Base-by-base conservation (phyloP, 2,113 vertebrate genomes). In the Passer montanus region DNA sequence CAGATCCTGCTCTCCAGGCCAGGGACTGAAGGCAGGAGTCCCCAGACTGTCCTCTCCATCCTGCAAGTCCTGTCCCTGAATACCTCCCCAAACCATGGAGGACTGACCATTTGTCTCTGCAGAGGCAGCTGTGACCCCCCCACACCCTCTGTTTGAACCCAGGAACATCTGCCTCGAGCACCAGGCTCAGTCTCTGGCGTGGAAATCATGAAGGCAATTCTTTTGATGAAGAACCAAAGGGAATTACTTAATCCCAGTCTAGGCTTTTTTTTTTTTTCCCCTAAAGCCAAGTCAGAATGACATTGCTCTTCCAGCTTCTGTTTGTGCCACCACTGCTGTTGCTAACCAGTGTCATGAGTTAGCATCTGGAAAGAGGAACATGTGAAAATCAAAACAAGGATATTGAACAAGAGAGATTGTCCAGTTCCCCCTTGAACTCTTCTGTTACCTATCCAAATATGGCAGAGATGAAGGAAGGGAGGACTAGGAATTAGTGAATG, bases 331-430 rank as follows among this genome's bases (percentile, higher is more conserved):
- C 26, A 21, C 58, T 53, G 56, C 89, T 89, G 94, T 91, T 96
- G 94, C 94, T 96, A 95, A 72, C 93, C 81, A 49, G 62, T 69
- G 91, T 96, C 95, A 96, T 95, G 95, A 84, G 95, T 95, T 96
- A 89, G 93, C 3, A 30, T 94, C 95, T 79, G 87, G 69, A 93
- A 97, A 95, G 96, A 94, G 96, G 95, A 97, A 97, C 74, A 63
- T 24, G 22, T 56, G 52, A 93, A 95, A 95, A 95, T 84, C 84
- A 91, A 87, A 95, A 91, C 73, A 95, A 84, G 81, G 81, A 63
- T 81, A 90, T 70, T 92, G 85, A 95, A 97, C 63, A 92, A 80
- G 83, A 73, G 87, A 94, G 59, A 59, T 72, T 93, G 77, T 69
- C 87, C 82, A 95, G 89, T 93, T 94, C 89, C 87, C 59, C 70